Conservation (phyloP, 1,140 invertebrate species). For the Pogonognathellus flavescens region DNA sequence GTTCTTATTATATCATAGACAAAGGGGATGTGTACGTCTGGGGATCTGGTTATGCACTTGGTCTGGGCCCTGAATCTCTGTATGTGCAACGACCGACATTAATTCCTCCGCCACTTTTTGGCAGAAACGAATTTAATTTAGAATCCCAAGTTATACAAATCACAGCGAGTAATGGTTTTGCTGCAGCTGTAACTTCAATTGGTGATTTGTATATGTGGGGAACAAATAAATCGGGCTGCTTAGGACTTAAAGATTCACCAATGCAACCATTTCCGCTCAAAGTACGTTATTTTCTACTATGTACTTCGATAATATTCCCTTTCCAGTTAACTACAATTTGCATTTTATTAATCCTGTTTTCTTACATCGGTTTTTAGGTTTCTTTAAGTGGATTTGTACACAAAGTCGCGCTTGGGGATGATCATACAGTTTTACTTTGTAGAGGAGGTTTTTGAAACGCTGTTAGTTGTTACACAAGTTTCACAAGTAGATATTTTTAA, state of each 20-base stretch:
- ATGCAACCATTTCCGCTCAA: slow-evolving; percentile 88
- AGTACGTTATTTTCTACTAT: slow-evolving; percentile 72
- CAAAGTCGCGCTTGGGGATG: slow-evolving; percentile 83
- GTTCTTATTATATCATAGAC: slow-evolving; percentile 72
- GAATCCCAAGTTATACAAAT: slow-evolving; percentile 78
- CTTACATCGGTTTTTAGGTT: slow-evolving; percentile 73
- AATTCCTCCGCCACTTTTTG: slow-evolving; percentile 86
- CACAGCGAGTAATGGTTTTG: slow-evolving; percentile 81
- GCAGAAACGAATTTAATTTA: slow-evolving; percentile 84
- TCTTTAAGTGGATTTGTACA: slow-evolving; percentile 81
- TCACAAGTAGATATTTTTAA: too few relatives aligned
- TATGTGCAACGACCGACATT: slow-evolving; percentile 77
- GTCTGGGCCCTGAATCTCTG: slow-evolving; percentile 84
- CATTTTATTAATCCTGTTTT: too few relatives aligned
- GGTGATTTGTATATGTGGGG: slow-evolving; percentile 94
- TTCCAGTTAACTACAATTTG: too few relatives aligned
- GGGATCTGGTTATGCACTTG: slow-evolving; percentile 90
- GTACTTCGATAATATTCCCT: slow-evolving; percentile 38
- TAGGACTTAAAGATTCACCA: slow-evolving; percentile 79
- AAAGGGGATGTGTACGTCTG: slow-evolving; percentile 88
- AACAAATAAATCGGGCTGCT: slow-evolving; percentile 82
- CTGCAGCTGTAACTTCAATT: slow-evolving; percentile 83
- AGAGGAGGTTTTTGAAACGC: slow-evolving; percentile 68
- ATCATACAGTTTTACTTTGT: slow-evolving; percentile 86
- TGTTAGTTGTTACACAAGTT: too few relatives aligned